phyloP scores from a whole-genome alignment of 2,888 invertebrate genomes.

The Dryomyza anilis region DNA sequence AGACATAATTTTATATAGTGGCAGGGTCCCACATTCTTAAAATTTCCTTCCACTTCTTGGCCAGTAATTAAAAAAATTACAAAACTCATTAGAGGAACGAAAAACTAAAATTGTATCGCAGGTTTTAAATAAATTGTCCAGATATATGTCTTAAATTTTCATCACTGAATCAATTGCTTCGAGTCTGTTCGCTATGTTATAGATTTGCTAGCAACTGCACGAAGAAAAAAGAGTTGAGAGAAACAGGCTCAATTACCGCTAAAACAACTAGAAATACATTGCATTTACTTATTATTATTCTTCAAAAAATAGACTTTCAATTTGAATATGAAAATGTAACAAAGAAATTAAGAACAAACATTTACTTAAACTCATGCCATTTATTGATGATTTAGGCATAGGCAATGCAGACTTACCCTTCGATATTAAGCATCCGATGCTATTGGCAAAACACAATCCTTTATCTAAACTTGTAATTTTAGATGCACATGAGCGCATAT shows the following conservation, averaged over 20 bases:
- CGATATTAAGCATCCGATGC: constrained; percentile 36
- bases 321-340: not conserved
- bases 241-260: not conserved
- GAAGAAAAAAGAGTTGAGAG: not conserved
- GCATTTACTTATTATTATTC: not conserved
- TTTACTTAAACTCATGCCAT: constrained; percentile 1
- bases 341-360: not conserved
- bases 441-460: too few relatives aligned
- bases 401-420: constrained; percentile 28
- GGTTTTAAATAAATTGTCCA: not conserved
- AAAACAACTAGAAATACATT: not conserved
- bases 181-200: not conserved
- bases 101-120: not conserved
- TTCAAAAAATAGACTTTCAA: not conserved
- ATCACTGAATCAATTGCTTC: not conserved
- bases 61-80: not conserved
- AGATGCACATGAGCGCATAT: not conserved
- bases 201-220: not conserved
- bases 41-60: not conserved
- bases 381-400: constrained; percentile 22
- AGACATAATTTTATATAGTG: not conserved
- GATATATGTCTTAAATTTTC: constrained; percentile 7
- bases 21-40: not conserved
- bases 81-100: not conserved
- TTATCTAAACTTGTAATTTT: constrained; percentile 3